Evolutionary conservation across 1,140 invertebrate genomes (phyloP), one percentile per base, ranked within the genome.

Genomic region (Sitobion miscanthi): DNA sequence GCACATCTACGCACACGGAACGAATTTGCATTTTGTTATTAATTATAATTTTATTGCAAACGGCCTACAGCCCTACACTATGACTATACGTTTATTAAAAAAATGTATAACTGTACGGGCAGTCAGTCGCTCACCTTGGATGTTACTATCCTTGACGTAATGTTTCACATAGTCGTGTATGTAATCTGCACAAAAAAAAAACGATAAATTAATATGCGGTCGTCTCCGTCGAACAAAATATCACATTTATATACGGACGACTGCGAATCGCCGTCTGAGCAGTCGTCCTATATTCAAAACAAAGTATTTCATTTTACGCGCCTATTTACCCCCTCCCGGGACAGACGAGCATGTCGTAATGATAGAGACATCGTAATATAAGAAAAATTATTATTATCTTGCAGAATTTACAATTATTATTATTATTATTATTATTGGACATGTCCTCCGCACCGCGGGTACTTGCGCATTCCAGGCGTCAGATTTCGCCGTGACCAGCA

Each of bases 131-230:
- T 93, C 14, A 93, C 91, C 82, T 57, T 93, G 77, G 25, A 93
- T 83, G 35, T 86, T n/a, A 23, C 30, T 42, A 42, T 93, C 77
- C 82, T 86, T 85, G 47, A 93, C 82, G 49, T 93, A 93, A 42
- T 86, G 82, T 11, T 38, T 49, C 91, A 93, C 91, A 38, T 86
- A 93, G 25, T 93, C 91, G n/a, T 93, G 91, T 85, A 93, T 93
- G 23, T 86, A 93, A 85, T 93, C 91, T 93, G 82, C n/a, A 23
- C 11, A 45, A 42, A 69, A 3, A n/a, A 87, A 38, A 90, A 91
- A 82, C 45, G 30, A 49, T 82, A 62, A 57, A 57, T 42, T 54
- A 54, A 23, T 49, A 49, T 21, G 6, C 20, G 35, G n/a, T 11
- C 35, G 87, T 49, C 25, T n/a, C 45, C 17, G 11, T 30, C 9